phyloP scores from a whole-genome alignment of 2,113 vertebrate genomes.

The Apteryx mantelli region DNA sequence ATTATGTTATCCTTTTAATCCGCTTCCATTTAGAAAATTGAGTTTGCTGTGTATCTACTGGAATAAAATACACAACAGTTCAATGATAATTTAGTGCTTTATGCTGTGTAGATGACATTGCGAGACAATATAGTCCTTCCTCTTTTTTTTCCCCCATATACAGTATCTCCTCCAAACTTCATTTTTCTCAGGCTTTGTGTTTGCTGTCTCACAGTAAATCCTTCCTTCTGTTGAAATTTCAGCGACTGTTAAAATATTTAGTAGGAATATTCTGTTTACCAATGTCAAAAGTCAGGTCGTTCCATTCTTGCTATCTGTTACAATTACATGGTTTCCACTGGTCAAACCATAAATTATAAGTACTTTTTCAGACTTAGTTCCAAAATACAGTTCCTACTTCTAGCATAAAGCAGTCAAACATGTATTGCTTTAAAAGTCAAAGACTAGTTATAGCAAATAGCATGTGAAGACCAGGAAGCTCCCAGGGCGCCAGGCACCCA shows the following conservation, averaged over 20 bases:
- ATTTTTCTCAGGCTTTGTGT: neutral
- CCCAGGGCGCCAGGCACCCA: neutral
- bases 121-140: neutral
- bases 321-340: neutral
- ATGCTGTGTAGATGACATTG: neutral
- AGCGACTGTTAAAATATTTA: neutral
- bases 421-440: neutral
- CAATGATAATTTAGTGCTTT: neutral
- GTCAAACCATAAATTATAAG: neutral
- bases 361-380: neutral
- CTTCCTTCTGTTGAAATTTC: neutral
- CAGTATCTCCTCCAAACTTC: neutral
- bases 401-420: neutral
- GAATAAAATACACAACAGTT: neutral
- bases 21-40: neutral
- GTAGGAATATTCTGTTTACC: neutral
- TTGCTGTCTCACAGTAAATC: neutral
- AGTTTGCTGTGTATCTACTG: neutral
- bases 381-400: neutral
- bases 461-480: neutral
- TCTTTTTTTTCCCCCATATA: neutral
- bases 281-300: neutral
- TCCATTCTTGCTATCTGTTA: neutral
- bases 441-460: neutral
- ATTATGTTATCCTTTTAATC: neutral